Evolutionary conservation across 2,113 vertebrate genomes (phyloP).

Genomic region (Dascyllus trimaculatus): DNA sequence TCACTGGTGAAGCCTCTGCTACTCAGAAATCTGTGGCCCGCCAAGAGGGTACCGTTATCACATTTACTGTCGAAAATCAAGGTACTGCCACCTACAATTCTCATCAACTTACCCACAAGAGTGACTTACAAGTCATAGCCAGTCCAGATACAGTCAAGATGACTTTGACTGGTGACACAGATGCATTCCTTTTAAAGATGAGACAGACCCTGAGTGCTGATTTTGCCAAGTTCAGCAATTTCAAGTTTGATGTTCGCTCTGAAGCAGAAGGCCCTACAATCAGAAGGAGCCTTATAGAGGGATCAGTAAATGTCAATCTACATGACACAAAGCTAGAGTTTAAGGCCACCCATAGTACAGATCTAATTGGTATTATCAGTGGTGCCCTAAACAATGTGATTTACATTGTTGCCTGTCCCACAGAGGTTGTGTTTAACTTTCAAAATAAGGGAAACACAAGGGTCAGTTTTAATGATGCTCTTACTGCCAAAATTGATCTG

Average conservation of each 20-base stretch:
- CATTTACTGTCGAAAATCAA: conserved; percentile 77
- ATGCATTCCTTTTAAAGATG: conserved; percentile 70
- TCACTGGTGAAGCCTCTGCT: conserved; percentile 84
- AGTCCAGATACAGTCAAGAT: too few relatives aligned
- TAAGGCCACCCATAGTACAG: conserved; percentile 85
- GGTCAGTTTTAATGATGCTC: conserved; percentile 83
- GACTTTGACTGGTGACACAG: conserved; percentile 71
- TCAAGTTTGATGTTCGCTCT: conserved; percentile 84
- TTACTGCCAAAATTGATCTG: conserved; percentile 90
- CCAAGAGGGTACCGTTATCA: conserved; percentile 78
- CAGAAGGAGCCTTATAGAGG: conserved; percentile 78
- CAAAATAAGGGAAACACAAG: conserved; percentile 90
- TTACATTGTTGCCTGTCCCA: conserved; percentile 77
- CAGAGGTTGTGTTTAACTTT: conserved; percentile 83
- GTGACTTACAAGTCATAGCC: too few relatives aligned
- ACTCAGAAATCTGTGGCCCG: conserved; percentile 81
- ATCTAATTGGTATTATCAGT: conserved; percentile 83
- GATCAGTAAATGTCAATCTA: conserved; percentile 63
- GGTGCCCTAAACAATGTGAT: conserved; percentile 88
- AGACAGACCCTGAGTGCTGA: conserved; percentile 86
- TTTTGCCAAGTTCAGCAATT: conserved; percentile 74
- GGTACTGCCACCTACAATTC: conserved; percentile 61
- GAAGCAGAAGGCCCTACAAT: conserved; percentile 84
- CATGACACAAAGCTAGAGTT: conserved; percentile 84
- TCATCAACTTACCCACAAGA: too few relatives aligned